Evolutionary conservation across 2,113 vertebrate species (phyloP).

Genomic region (Lampris incognitus): DNA sequence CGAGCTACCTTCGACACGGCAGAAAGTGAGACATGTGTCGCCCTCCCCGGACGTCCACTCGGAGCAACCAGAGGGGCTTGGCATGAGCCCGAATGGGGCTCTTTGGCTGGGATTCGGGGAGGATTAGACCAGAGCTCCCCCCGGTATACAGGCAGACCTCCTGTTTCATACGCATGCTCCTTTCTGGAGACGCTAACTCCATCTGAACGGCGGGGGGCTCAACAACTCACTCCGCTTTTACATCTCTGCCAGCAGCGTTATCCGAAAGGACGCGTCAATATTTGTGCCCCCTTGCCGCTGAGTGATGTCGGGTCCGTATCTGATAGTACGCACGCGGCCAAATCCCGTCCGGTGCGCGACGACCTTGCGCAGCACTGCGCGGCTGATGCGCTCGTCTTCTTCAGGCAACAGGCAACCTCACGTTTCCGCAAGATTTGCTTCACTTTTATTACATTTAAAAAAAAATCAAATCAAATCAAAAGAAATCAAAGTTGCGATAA

Average conservation of each 20-base stretch:
- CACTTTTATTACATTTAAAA: no score
- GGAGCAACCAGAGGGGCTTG: slow-evolving; percentile 63
- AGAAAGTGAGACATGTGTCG: slow-evolving; percentile 74
- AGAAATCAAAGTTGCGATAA: no score
- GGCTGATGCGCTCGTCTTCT: no score
- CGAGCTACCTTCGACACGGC: slow-evolving; percentile 32
- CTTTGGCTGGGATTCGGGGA: slow-evolving; percentile 61
- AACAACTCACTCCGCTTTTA: slow-evolving; percentile 12
- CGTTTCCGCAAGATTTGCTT: no score
- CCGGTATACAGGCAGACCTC: slow-evolving; percentile 50
- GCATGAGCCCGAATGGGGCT: slow-evolving; percentile 57
- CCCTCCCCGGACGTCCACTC: slow-evolving; percentile 60
- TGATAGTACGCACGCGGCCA: slow-evolving; percentile 6
- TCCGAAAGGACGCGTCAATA: slow-evolving; percentile 19
- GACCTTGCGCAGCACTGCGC: no score
- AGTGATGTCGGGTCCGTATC: slow-evolving; percentile 10
- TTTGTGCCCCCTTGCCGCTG: slow-evolving; percentile 4
- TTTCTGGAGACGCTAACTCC: slow-evolving; percentile 18
- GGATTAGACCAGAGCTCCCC: slow-evolving; percentile 68
- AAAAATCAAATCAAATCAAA: no score
- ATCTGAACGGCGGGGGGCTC: background rate
- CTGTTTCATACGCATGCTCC: slow-evolving; percentile 23
- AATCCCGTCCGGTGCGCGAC: no score
- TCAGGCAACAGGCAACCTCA: no score
- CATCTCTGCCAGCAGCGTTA: slow-evolving; percentile 23